Percentiles rank a stretch among this genome's conserved stretches.
Conservation (phyloP, 2,888 invertebrate genomes). For the Pollenia griseotomentosa region DNA sequence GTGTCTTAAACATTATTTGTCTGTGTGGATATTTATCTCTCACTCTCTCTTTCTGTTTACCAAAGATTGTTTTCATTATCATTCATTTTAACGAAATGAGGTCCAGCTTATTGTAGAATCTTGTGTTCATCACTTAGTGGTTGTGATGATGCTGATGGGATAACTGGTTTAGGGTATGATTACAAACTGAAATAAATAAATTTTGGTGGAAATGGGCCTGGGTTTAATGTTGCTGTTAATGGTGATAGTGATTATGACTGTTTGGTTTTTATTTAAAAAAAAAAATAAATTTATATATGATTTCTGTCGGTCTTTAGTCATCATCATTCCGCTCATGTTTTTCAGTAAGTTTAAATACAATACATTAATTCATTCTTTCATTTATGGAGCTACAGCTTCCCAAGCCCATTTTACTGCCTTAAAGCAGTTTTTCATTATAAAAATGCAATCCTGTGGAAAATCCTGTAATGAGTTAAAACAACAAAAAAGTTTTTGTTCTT, state of each 20-base stretch:
- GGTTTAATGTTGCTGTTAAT: background rate
- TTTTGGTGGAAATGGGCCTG: too few species aligned
- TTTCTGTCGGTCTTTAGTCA: background rate
- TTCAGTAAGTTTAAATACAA: too few species aligned
- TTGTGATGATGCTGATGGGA: constrained; percentile 1
- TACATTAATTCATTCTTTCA: background rate
- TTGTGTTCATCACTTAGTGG: constrained; percentile 35
- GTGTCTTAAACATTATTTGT: constrained; percentile 1
- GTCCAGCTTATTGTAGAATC: constrained; percentile 29
- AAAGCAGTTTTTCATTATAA: constrained; percentile 76
- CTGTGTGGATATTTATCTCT: background rate
- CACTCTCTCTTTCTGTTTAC: background rate
- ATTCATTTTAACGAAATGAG: constrained; percentile 46
- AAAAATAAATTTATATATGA: background rate
- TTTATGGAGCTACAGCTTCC: constrained; percentile 4
- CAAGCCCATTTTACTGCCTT: constrained; percentile 59
- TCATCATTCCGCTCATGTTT: background rate
- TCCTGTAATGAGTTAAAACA: constrained; percentile 76
- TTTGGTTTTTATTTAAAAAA: constrained; percentile 4
- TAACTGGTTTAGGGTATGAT: too few species aligned
- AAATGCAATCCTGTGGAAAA: constrained; percentile 76
- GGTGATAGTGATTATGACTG: constrained; percentile 10
- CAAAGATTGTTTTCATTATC: constrained; percentile 28
- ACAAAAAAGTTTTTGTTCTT: constrained; percentile 38
- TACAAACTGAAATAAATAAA: too few species aligned